A percentile compares a stretch with the other conserved stretches of the same genome.
These are phyloP conservation scores for Semaprochilodus insignis DNA, from an alignment of 2,797 vertebrate genomes.

Conservation along the genomic window DNA sequence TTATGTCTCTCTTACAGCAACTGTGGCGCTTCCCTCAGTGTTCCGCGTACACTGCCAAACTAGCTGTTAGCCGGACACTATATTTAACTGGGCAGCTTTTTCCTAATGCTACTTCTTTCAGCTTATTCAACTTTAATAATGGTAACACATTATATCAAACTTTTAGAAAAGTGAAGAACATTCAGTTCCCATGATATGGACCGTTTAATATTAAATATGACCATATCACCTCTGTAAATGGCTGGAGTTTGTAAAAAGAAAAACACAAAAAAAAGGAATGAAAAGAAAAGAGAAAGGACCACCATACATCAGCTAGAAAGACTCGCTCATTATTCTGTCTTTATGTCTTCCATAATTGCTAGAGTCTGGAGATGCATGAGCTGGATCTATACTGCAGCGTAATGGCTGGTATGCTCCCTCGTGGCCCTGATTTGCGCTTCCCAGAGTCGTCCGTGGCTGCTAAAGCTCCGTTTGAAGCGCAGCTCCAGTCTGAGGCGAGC, in stretches of 20 bases:
- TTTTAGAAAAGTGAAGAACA: neutral
- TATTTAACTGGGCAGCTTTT: too few relatives aligned
- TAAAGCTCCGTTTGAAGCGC: constrained; percentile 26
- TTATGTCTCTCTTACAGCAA: too few relatives aligned
- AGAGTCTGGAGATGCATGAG: neutral
- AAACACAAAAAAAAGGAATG: neutral
- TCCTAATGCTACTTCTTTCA: too few relatives aligned
- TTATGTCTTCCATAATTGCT: neutral
- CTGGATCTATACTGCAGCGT: constrained; percentile 16
- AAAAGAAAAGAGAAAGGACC: neutral
- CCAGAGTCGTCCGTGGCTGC: constrained; percentile 18
- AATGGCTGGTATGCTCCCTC: constrained; percentile 11
- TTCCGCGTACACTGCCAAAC: too few relatives aligned
- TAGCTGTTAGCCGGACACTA: too few relatives aligned
- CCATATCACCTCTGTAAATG: neutral
- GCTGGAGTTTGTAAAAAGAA: neutral
- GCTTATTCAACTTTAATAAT: neutral
- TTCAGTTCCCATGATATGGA: neutral
- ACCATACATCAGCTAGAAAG: neutral
- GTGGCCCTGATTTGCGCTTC: constrained; percentile 11
- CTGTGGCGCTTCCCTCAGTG: too few relatives aligned
- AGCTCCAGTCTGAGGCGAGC: constrained; percentile 16
- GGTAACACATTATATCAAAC: neutral
- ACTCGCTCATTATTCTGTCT: constrained; percentile 1
- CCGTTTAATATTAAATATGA: neutral